Base-by-base conservation (phyloP, 2,113 vertebrate species). In the Cyphomyrus discorhynchus region DNA sequence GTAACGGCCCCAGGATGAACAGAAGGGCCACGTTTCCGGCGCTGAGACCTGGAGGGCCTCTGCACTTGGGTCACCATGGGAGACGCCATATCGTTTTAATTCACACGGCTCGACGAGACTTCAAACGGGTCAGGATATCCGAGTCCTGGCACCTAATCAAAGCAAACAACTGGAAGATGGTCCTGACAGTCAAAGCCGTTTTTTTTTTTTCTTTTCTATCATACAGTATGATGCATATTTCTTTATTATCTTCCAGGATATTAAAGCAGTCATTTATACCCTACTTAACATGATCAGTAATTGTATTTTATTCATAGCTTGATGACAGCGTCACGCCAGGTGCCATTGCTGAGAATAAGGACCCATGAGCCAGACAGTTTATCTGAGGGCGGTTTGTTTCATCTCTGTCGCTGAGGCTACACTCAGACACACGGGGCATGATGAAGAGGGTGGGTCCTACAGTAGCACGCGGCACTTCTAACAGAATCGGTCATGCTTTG, bases 61-160 rank as follows among this genome's bases (percentile, higher is more conserved):
- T 93, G 93, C 93, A 93, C 92, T 92, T 93, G 70, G 39, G 88
- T 53, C 42, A 15, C 17, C 10, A 17, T 82, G 50, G 90, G 93
- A 93, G 92, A 93, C 94, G 92, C 91, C 90, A 88, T 90, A 93
- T 94, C 93, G 93, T 95, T 95, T 95, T 93, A 84, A 95, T 94
- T 94, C 94, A 93, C 92, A 93, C 94, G 42, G 91, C 93, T 93
- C 94, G 87, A 91, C 91, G 94, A 94, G 92, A 93, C 92, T 94
- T 93, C 93, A 94, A 94, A 93, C 93, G 90, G 88, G 93, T 91
- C 87, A 92, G 92, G 92, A 91, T 93, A 92, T 95, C 91, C 93
- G 91, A 93, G 93, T 91, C 84, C 94, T 95, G 94, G 95, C 94
- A 95, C 90, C 89, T 92, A 93, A 94, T 96, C 94, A 95, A 95